These are phyloP conservation scores for Oryzaephilus surinamensis DNA, from an alignment of 1,140 invertebrate genomes.

Conservation along the genomic window DNA sequence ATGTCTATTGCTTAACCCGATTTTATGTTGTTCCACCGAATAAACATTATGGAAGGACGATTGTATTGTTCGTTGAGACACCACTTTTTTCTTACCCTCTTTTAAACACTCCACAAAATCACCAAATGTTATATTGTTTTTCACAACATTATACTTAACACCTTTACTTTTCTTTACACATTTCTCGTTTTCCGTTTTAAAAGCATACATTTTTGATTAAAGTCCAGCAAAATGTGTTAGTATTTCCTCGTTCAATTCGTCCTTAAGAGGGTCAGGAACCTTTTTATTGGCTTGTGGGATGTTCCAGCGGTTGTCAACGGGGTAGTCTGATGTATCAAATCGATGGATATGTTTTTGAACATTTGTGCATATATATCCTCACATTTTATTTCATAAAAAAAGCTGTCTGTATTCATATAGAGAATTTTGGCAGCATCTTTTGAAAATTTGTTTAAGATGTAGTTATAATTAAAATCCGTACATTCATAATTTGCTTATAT, in stretches of 20 bases:
- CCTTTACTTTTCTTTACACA: constrained; percentile 23
- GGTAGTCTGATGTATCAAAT: constrained; percentile 30
- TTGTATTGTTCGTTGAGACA: constrained; percentile 16
- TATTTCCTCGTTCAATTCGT: constrained; percentile 36
- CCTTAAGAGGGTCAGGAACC: constrained; percentile 40
- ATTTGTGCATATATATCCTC: constrained; percentile 17
- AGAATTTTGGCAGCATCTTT: constrained; percentile 16
- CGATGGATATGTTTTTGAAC: constrained; percentile 14
- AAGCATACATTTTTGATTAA: constrained; percentile 37
- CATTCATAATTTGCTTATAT: constrained; percentile 26
- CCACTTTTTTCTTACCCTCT: constrained; percentile 16
- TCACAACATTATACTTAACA: too few relatives aligned
- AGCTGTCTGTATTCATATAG: constrained; percentile 28
- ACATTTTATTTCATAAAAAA: constrained; percentile 19
- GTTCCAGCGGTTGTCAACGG: constrained; percentile 21
- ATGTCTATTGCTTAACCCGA: too few relatives aligned
- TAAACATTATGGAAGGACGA: constrained; percentile 18
- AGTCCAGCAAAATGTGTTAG: constrained; percentile 36
- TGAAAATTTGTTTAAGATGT: constrained; percentile 15
- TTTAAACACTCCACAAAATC: too few relatives aligned
- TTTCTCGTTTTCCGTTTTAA: constrained; percentile 16
- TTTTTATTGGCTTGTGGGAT: constrained; percentile 38
- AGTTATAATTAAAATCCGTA: constrained; percentile 26
- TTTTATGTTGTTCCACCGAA: constrained; percentile 15
- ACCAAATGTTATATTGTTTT: too few relatives aligned